A percentile compares a stretch with the other conserved stretches of the same genome.
Evolutionary conservation across 2,797 vertebrate species (phyloP).

Genomic region (Notamacropus eugenii): DNA sequence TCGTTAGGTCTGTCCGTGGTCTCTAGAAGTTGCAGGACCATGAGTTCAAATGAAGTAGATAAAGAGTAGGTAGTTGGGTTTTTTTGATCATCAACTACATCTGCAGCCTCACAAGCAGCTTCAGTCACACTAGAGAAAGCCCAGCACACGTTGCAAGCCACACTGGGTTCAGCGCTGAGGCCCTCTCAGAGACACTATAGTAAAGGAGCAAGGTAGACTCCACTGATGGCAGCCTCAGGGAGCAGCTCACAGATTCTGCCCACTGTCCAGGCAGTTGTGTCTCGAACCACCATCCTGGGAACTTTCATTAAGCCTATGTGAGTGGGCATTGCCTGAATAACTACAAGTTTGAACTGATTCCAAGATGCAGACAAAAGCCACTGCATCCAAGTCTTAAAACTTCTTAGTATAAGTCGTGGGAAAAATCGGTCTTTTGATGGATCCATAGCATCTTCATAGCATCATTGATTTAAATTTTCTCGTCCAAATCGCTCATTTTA

Average conservation of each 20-base stretch:
- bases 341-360: too few relatives aligned
- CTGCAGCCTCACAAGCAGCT: slow-evolving; percentile 97
- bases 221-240: too few relatives aligned
- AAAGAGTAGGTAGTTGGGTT: slow-evolving; percentile 97
- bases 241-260: too few relatives aligned
- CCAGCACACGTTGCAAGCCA: slow-evolving; percentile 60
- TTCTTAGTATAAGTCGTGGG: neutral
- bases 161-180: too few relatives aligned
- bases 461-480: neutral
- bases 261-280: too few relatives aligned
- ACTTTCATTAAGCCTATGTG: too few relatives aligned
- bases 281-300: too few relatives aligned
- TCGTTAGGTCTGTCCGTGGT: slow-evolving; percentile 99
- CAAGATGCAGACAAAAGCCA: too few relatives aligned
- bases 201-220: too few relatives aligned
- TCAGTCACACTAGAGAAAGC: slow-evolving; percentile 98
- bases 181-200: too few relatives aligned
- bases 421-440: neutral
- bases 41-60: slow-evolving; percentile 97
- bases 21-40: slow-evolving; percentile 98
- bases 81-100: slow-evolving; percentile 96
- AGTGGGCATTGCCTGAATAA: too few relatives aligned
- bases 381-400: neutral
- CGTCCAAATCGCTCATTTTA: neutral
- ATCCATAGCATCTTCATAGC: neutral